A percentile compares a stretch with the other conserved stretches of the same genome.
These are phyloP conservation scores for Criorhina ranunculi DNA, from an alignment of 2,888 invertebrate genomes.

Conservation along the genomic window DNA sequence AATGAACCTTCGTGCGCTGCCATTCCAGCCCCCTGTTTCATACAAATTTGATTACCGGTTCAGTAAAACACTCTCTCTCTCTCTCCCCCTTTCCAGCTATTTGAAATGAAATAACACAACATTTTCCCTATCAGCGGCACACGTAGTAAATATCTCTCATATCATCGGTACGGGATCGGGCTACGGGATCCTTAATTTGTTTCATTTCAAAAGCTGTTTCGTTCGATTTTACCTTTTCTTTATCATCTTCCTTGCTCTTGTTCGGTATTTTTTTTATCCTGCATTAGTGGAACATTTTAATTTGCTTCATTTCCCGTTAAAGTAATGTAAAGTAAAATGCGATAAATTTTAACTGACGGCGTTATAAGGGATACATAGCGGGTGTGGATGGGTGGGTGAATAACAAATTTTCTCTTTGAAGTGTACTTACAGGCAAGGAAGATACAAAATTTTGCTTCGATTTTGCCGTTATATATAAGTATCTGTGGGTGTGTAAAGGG, in stretches of 20 bases:
- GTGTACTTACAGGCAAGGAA: constrained; percentile 17
- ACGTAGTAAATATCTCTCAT: constrained; percentile 2
- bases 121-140: not conserved
- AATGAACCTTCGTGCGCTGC: constrained; percentile 1
- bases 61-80: not conserved
- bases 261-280: not conserved
- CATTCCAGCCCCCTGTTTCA: constrained; percentile 9
- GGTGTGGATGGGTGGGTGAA: not conserved
- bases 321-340: constrained; percentile 10
- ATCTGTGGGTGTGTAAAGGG: not conserved
- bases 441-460: constrained; percentile 24
- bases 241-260: not conserved
- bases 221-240: constrained; percentile 2
- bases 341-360: constrained; percentile 23
- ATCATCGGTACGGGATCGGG: constrained; percentile 3
- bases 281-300: constrained; percentile 34
- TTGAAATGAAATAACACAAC: constrained; percentile 6
- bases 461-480: constrained; percentile 2
- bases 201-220: constrained; percentile 13
- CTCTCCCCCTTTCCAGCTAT: not conserved
- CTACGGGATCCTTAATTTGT: constrained; percentile 31
- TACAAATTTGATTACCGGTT: constrained; percentile 39
- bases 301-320: constrained; percentile 30
- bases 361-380: not conserved
- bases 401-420: constrained; percentile 34